Percentiles rank a stretch among this genome's conserved stretches.
These are phyloP conservation scores for Hemicrepidius hirtus DNA, from an alignment of 2,888 invertebrate species.

Conservation along the genomic window DNA sequence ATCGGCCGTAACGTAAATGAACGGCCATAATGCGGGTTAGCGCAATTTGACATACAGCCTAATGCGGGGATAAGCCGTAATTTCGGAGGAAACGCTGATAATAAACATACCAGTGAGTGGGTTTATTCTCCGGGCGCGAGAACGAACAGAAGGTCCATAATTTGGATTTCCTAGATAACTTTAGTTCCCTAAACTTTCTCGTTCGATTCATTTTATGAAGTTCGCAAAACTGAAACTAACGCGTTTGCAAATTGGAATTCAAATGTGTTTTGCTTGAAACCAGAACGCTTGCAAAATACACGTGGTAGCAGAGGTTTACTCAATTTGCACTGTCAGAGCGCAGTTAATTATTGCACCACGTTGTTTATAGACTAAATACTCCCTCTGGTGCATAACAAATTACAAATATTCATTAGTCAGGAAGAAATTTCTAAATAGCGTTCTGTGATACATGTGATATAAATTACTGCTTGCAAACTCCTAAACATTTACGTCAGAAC, in stretches of 20 bases:
- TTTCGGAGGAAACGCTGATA: constrained; percentile 19
- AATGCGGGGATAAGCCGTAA: constrained; percentile 30
- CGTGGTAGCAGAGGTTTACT: neutral
- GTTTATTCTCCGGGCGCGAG: constrained; percentile 20
- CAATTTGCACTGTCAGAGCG: neutral
- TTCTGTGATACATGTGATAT: too few species aligned
- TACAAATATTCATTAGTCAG: too few species aligned
- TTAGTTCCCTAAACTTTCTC: constrained; percentile 12
- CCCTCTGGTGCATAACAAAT: too few species aligned
- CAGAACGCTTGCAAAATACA: too few species aligned
- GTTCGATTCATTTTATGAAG: constrained; percentile 1
- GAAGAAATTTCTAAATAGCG: too few species aligned
- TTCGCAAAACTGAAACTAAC: neutral
- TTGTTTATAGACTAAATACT: neutral
- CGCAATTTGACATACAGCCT: constrained; percentile 30
- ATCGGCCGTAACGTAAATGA: constrained; percentile 26
- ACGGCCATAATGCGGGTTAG: constrained; percentile 28
- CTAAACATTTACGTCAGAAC: too few species aligned
- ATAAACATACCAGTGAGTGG: constrained; percentile 28
- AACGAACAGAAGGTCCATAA: constrained; percentile 29
- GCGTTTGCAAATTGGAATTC: neutral
- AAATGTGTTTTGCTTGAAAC: neutral
- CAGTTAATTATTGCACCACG: neutral
- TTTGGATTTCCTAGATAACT: constrained; percentile 26
- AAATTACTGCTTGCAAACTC: too few species aligned